Conservation (phyloP, 1,140 invertebrate species). For the Zaprionus vittiger region DNA sequence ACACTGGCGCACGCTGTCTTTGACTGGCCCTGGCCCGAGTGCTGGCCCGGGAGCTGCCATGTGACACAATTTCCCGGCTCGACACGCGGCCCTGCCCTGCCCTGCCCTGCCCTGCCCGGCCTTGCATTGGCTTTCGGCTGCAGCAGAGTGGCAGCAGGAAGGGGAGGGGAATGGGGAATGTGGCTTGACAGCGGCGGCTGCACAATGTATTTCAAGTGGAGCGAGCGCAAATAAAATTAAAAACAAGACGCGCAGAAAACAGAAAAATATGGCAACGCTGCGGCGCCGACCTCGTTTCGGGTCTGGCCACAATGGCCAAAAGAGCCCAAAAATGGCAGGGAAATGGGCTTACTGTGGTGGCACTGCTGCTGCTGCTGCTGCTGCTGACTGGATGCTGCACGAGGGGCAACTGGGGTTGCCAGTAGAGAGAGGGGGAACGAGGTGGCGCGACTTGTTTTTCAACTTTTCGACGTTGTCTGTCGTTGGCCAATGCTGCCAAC, state of each 20-base stretch:
- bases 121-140: slow-evolving; percentile 22
- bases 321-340: slow-evolving; percentile 19
- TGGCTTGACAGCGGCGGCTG: slow-evolving; percentile 38
- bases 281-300: slow-evolving; percentile 75
- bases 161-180: neutral
- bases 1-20: slow-evolving; percentile 56
- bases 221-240: slow-evolving; percentile 78
- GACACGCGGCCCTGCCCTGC: slow-evolving; percentile 8
- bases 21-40: slow-evolving; percentile 62
- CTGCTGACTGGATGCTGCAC: neutral
- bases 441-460: slow-evolving; percentile 68
- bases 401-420: no score
- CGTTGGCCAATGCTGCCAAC: slow-evolving; percentile 60
- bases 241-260: slow-evolving; percentile 54
- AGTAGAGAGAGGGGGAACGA: slow-evolving; percentile 2
- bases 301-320: slow-evolving; percentile 51
- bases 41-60: slow-evolving; percentile 41
- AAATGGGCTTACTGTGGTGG: neutral
- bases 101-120: neutral
- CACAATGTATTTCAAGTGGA: slow-evolving; percentile 81
- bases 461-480: slow-evolving; percentile 64
- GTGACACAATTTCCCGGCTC: slow-evolving; percentile 45
- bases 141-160: slow-evolving; percentile 42
- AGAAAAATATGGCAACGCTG: slow-evolving; percentile 72
- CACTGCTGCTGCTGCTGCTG: neutral